Evolutionary conservation across 92 coral and sea anemone species (phyloP), one percentile per base, ranked within the genome.

Genomic region (Umimayanthus chanpuru): DNA sequence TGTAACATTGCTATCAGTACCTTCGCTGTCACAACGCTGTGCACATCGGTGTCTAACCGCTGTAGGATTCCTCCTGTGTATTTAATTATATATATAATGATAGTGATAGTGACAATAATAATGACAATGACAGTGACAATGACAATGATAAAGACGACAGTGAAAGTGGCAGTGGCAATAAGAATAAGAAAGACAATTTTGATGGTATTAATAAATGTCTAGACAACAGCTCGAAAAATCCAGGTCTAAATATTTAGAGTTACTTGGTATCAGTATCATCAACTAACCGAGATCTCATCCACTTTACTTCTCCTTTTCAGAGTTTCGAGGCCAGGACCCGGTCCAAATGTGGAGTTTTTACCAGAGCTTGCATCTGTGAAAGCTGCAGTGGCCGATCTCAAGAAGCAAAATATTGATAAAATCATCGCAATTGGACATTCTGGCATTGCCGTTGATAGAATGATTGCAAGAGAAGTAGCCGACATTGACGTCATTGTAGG

Each of bases 401-500:
- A 88, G 79, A 88, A 71, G 44, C 91, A 90, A 79, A 94, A 92
- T 56, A 88, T 96, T 82, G 92, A 93, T 81, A 96, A 96, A 93
- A 96, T 96, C 38, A 94, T 96, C 61, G 98, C 96, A 44, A 80
- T 94, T 86, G 98, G 98, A 23, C 98, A 96, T 91, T 74, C 98
- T 67, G 98, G 98, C 72, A 93, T 94, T n/a, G 79, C 64, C n/a
- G 87, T 89, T 43, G 98, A 96, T 92, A 91, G 92, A 77, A 78
- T 82, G 61, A 77, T 96, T 9, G 98, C 98, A 18, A 82, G 67
- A 50, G 90, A 92, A 64, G 96, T 96, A 21, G 79, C 90, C 23
- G 98, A 98, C 5, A 93, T 96, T 4, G 98, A 96, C 71, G 90
- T 95, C 43, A 95, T 95, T n/a, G 93, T 96, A 47, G 98, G 98